Conservation (phyloP, 2,888 invertebrate genomes). For the Parasteatoda lunata region DNA sequence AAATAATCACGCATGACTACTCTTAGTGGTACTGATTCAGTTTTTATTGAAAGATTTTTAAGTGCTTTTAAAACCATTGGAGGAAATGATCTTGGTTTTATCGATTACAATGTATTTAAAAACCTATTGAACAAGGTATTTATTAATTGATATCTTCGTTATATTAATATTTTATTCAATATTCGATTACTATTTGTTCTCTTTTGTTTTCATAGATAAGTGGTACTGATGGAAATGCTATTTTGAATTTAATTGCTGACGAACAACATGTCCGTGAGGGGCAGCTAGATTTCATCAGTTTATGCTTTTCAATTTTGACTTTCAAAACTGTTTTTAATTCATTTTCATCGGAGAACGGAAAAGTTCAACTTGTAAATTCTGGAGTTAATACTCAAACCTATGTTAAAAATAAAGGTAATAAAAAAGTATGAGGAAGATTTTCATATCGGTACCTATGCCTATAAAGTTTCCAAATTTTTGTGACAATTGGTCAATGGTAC, state of each 20-base stretch:
- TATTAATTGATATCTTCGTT: neutral
- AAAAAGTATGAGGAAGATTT: neutral
- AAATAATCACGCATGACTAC: neutral
- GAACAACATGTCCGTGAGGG: constrained; percentile 32
- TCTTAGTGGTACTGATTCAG: constrained; percentile 19
- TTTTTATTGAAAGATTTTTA: constrained; percentile 46
- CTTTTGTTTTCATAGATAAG: constrained; percentile 14
- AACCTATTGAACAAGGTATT: constrained; percentile 12
- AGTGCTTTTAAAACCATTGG: constrained; percentile 40
- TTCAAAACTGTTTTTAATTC: constrained; percentile 27
- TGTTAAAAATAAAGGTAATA: constrained; percentile 26
- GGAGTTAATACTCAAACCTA: constrained; percentile 33
- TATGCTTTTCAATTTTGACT: constrained; percentile 35
- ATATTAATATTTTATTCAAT: neutral
- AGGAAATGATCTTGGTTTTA: constrained; percentile 32
- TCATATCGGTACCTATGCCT: neutral
- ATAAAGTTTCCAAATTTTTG: neutral
- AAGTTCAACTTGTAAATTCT: constrained; percentile 4
- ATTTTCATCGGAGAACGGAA: constrained; percentile 32
- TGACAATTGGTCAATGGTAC: neutral
- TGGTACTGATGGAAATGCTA: constrained; percentile 21
- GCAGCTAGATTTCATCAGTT: constrained; percentile 28
- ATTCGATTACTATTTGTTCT: neutral
- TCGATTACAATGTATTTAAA: constrained; percentile 46
- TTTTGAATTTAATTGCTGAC: constrained; percentile 14